phyloP scores from a whole-genome alignment of 2,797 vertebrate genomes.

The Microctenopoma stevenorrisi region DNA sequence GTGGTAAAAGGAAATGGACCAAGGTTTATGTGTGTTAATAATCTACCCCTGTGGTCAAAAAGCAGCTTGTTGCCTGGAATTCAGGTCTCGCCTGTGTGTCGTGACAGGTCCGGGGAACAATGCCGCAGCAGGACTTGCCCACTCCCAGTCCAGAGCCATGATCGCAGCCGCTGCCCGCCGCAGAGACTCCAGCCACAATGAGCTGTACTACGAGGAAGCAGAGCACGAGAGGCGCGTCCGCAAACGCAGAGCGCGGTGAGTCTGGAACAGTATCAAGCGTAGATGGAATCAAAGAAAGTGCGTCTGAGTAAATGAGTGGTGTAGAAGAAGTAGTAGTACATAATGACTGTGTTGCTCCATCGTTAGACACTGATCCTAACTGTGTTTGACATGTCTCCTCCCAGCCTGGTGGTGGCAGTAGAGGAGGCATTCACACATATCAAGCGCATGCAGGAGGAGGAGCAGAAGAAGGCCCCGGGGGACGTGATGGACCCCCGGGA shows the following conservation, averaged over 20 bases:
- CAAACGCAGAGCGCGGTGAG: conserved; percentile 91
- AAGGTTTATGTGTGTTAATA: conserved; percentile 29
- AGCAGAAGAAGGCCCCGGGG: conserved; percentile 87
- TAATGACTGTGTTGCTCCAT: neutral
- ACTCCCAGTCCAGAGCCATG: conserved; percentile 92
- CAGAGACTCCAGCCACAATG: conserved; percentile 93
- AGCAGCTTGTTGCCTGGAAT: neutral
- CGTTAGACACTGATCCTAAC: neutral
- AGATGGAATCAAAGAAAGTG: neutral
- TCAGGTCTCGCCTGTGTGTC: neutral
- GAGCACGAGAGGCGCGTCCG: conserved; percentile 92
- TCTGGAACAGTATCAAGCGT: neutral
- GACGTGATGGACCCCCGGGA: conserved; percentile 97
- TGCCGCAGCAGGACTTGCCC: conserved; percentile 79
- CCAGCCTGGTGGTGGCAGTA: conserved; percentile 94
- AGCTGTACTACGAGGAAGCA: conserved; percentile 96
- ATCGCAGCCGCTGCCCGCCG: conserved; percentile 90
- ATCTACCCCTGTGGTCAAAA: conserved; percentile 20
- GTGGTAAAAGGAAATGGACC: conserved; percentile 41
- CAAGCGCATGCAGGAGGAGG: conserved; percentile 93
- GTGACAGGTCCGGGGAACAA: conserved; percentile 87
- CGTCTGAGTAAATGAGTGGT: no score
- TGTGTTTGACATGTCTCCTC: conserved; percentile 1
- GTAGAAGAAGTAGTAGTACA: no score
- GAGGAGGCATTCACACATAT: conserved; percentile 98